Evolutionary conservation across 1,140 invertebrate genomes (phyloP).

Genomic region (Drepana arcuata): DNA sequence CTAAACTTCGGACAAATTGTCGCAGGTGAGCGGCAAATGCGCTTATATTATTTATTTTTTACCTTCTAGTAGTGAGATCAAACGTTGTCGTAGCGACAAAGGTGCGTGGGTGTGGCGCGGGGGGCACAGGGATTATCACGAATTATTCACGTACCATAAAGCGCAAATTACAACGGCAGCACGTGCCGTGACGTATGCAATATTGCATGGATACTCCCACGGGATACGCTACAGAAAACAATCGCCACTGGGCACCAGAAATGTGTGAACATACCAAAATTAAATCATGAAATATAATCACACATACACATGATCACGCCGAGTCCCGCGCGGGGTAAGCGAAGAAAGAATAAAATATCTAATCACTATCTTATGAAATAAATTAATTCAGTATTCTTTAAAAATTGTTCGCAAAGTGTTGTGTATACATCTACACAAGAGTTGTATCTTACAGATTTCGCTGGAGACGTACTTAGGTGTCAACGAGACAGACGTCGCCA

Average conservation of each 20-base stretch:
- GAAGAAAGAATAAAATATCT: too few relatives aligned
- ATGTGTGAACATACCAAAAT: too few relatives aligned
- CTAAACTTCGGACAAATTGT: conserved; percentile 56
- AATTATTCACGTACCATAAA: conserved; percentile 69
- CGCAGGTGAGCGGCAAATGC: conserved; percentile 60
- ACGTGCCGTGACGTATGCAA: conserved; percentile 48
- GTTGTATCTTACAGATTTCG: too few relatives aligned
- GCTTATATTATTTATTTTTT: conserved; percentile 67
- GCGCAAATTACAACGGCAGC: conserved; percentile 60
- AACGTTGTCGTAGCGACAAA: conserved; percentile 58
- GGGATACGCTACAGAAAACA: conserved; percentile 38
- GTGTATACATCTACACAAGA: too few relatives aligned
- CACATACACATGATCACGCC: too few relatives aligned
- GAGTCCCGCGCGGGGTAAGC: too few relatives aligned
- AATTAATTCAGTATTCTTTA: too few relatives aligned
- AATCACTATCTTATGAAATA: too few relatives aligned
- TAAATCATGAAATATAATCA: conserved; percentile 17
- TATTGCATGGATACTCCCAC: conserved; percentile 35
- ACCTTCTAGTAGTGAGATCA: conserved; percentile 50
- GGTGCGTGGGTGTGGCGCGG: conserved; percentile 14
- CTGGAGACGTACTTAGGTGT: too few relatives aligned
- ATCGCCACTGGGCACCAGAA: conserved; percentile 43
- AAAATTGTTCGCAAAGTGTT: too few relatives aligned
- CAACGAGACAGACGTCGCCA: too few relatives aligned
- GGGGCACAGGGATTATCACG: conserved; percentile 40